phyloP scores from a whole-genome alignment of 2,797 vertebrate genomes.

The Coregonus sp. region DNA sequence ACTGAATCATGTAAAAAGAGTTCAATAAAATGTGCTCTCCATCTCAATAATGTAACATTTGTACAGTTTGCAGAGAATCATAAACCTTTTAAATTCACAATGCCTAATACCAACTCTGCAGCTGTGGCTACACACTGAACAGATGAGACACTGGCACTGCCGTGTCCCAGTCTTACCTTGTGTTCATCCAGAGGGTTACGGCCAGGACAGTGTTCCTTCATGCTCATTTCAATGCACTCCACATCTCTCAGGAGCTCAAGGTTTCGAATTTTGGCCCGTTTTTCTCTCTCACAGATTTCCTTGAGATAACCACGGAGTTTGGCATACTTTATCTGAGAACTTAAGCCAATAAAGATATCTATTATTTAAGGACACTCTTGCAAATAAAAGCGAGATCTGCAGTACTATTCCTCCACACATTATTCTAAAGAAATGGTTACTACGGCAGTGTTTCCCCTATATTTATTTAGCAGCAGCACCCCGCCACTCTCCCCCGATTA shows the following conservation, averaged over 20 bases:
- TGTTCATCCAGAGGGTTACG: conserved; percentile 75
- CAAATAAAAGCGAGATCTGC: conserved; percentile 53
- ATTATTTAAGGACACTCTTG: conserved; percentile 67
- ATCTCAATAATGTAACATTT: not conserved
- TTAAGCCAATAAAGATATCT: conserved; percentile 60
- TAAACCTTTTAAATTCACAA: not conserved
- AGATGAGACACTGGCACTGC: conserved; percentile 11
- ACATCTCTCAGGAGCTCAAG: conserved; percentile 80
- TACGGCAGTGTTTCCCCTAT: no score
- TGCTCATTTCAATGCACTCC: conserved; percentile 72
- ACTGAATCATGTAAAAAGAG: conserved; percentile 2
- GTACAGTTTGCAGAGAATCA: conserved; percentile 50
- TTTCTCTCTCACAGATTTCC: conserved; percentile 83
- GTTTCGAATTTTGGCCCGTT: conserved; percentile 84
- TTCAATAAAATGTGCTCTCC: not conserved
- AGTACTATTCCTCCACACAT: no score
- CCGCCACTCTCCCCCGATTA: no score
- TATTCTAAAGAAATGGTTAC: conserved; percentile 10
- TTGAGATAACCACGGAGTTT: conserved; percentile 84
- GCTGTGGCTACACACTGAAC: not conserved
- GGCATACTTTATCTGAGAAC: conserved; percentile 80
- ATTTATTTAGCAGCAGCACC: no score
- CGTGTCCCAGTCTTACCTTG: conserved; percentile 78
- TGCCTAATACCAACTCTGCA: not conserved
- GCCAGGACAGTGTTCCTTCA: conserved; percentile 71